These are phyloP conservation scores for Somateria mollissima DNA, from an alignment of 2,797 vertebrate genomes.

Conservation along the genomic window DNA sequence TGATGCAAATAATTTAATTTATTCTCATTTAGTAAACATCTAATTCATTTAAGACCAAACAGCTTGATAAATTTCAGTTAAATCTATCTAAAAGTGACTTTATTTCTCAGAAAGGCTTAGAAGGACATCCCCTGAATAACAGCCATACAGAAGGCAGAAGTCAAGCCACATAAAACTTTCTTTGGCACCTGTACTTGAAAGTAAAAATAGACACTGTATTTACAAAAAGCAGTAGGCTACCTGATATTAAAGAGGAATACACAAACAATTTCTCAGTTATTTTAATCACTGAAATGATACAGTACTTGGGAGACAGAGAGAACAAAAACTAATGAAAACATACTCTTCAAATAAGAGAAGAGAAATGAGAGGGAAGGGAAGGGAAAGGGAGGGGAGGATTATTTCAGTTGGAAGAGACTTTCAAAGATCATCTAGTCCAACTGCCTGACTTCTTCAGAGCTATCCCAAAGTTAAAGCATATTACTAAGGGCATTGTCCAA, in stretches of 20 bases:
- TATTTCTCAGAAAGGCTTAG: constrained; percentile 5
- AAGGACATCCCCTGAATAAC: not conserved
- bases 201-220: not conserved
- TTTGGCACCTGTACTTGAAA: not conserved
- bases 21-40: constrained; percentile 38
- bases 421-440: not conserved
- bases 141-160: not conserved
- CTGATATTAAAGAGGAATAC: not conserved
- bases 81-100: not conserved
- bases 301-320: not conserved
- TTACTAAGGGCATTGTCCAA: not conserved
- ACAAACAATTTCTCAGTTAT: not conserved
- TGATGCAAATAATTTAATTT: constrained; percentile 62
- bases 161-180: not conserved
- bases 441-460: not conserved
- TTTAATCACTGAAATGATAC: not conserved
- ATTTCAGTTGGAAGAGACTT: not conserved
- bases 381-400: no score
- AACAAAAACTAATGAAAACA: not conserved
- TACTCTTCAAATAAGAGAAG: not conserved
- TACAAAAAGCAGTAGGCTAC: not conserved
- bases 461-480: not conserved
- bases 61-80: constrained; percentile 10
- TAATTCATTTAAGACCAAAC: constrained; percentile 24
- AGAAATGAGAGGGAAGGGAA: no score